Base-by-base conservation (phyloP, 2,797 vertebrate species). In the Borostomias antarcticus region DNA sequence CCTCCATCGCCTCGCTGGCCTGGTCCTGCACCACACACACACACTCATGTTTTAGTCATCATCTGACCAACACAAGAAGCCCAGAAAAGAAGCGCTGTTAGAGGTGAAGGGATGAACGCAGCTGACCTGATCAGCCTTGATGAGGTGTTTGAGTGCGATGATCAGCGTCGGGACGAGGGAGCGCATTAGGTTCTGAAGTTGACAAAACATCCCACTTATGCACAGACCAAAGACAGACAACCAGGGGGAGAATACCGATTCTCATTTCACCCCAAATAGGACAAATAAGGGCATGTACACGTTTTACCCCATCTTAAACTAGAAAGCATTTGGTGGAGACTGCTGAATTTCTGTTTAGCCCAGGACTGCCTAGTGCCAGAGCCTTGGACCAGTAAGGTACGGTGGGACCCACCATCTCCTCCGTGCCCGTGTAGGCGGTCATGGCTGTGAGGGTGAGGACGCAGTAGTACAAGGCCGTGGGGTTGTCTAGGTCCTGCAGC, bases 1-100 rank as follows among this genome's bases (percentile, higher is more conserved):
- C 93, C 79, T 97, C 95, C 91, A 97, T 91, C 2, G 93, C 92
- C 70, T 96, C 93, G 8, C 93, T 92, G 62, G 95, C 94, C 66
- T 96, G 93, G 54, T 81, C 79, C 96, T 97, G 75, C 19, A 23
- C 17, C 59, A 77, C 2, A 57, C 28, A 79, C 1, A 68, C 26
- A 82, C 37, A 59, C 0, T 28, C 4, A 67, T 59, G 9, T 30
- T 2, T 45, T 19, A 30, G 5, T 33, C 3, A 64, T 69, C 32
- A 60, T n/a, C 64, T 47, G n/a, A 66, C 40, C 21, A 35, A 26
- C 23, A 2, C 30, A 58, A 71, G 56, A 45, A 60, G 15, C 60
- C 59, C 35, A 57, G 1, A 0, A 75, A 13, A 45, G 1, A 45
- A 45, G n/a, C 5, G 4, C 15, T n/a, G 9, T 45, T 45, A 15